phyloP scores from a whole-genome alignment of 2,113 vertebrate species.

The Murina feae region DNA sequence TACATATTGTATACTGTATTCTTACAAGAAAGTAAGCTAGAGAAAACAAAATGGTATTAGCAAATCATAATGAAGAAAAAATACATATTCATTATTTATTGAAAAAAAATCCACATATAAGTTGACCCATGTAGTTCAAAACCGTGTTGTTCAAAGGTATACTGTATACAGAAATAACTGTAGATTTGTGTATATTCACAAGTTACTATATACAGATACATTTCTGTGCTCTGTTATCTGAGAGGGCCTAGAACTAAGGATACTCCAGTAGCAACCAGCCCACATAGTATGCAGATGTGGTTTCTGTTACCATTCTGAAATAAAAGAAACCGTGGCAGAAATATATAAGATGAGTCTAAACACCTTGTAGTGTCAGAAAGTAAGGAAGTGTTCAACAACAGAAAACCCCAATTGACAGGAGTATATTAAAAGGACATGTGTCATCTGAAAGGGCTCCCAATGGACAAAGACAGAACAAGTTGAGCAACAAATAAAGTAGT shows the following conservation, averaged over 20 bases:
- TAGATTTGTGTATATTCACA: background rate
- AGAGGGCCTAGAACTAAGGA: background rate
- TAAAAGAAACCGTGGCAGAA: background rate
- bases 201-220: background rate
- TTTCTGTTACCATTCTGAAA: background rate
- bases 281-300: background rate
- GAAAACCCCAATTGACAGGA: background rate
- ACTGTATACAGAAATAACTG: background rate
- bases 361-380: background rate
- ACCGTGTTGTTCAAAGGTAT: background rate
- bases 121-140: background rate
- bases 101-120: background rate
- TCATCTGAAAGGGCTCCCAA: background rate
- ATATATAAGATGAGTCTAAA: background rate
- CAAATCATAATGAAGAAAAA: background rate
- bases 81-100: background rate
- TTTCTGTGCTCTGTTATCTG: background rate
- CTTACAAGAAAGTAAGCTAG: background rate
- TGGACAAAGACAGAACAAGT: background rate
- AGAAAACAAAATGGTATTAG: background rate
- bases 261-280: background rate
- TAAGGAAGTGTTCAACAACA: background rate
- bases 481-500: background rate
- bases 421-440: background rate
- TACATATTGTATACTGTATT: background rate